Conservation (phyloP, 2,888 invertebrate species). For the Smittia aterrima region DNA sequence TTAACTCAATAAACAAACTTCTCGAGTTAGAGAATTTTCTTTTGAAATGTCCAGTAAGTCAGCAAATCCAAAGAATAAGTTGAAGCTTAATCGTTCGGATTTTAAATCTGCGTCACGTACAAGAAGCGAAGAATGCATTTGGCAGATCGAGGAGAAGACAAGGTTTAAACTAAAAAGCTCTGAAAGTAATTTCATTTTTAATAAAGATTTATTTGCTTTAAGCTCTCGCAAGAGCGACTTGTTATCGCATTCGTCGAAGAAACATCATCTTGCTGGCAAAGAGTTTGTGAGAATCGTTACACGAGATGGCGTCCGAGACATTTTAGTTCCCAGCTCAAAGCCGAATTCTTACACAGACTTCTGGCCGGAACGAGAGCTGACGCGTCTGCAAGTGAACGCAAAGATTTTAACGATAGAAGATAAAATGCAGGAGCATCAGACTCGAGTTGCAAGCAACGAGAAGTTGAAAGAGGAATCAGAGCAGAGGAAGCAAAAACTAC, state of each 20-base stretch:
- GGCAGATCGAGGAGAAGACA: constrained; percentile 18
- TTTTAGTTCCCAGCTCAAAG: constrained; percentile 1
- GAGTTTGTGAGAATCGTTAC: constrained; percentile 32
- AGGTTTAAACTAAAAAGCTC: neutral
- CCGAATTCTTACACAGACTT: constrained; percentile 59
- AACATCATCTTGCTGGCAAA: constrained; percentile 26
- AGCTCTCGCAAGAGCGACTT: neutral
- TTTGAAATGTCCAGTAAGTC: constrained; percentile 26
- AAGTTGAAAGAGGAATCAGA: constrained; percentile 60
- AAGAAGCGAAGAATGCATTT: constrained; percentile 30
- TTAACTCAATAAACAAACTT: constrained; percentile 22
- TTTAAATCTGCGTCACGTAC: constrained; percentile 29
- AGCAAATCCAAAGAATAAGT: constrained; percentile 16
- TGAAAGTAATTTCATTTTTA: neutral
- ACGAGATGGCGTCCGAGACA: constrained; percentile 24
- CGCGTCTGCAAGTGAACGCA: constrained; percentile 61
- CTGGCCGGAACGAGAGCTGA: constrained; percentile 61
- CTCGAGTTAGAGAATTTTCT: neutral
- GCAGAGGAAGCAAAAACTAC: constrained; percentile 57
- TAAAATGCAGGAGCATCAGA: constrained; percentile 52
- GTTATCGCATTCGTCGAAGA: neutral
- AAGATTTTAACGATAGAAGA: constrained; percentile 58
- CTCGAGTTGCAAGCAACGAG: constrained; percentile 53
- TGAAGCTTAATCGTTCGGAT: neutral
- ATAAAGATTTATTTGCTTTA: neutral